These are phyloP conservation scores for Brevipalpus yothersi DNA, from an alignment of 1,140 invertebrate genomes.

Conservation along the genomic window DNA sequence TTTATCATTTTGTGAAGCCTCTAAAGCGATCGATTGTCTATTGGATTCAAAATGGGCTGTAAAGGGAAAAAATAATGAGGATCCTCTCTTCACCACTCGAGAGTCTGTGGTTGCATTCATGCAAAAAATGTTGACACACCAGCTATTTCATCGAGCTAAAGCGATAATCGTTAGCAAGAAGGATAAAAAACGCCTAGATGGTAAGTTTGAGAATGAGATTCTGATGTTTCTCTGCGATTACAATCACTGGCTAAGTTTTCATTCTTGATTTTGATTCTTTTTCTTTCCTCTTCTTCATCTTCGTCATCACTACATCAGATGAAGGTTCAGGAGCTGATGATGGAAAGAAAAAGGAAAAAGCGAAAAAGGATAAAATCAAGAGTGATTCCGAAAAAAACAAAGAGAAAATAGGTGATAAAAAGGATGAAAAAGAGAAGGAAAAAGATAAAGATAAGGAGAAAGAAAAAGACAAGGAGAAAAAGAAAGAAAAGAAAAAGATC, in stretches of 20 bases:
- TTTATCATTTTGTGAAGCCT: constrained; percentile 18
- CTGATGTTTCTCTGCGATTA: no score
- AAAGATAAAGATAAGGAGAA: constrained; percentile 20
- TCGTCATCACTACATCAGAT: background rate
- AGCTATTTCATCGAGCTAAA: constrained; percentile 79
- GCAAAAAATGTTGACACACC: constrained; percentile 51
- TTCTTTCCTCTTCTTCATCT: no score
- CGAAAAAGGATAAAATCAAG: constrained; percentile 13
- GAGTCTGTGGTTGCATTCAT: constrained; percentile 32
- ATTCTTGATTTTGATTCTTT: background rate
- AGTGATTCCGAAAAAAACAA: background rate
- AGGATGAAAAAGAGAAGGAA: constrained; percentile 24
- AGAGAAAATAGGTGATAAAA: constrained; percentile 26
- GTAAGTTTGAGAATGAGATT: constrained; percentile 10
- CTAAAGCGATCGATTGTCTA: constrained; percentile 67
- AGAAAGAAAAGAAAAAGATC: constrained; percentile 33
- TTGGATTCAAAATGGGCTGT: constrained; percentile 75
- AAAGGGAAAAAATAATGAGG: constrained; percentile 29
- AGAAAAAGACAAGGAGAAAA: constrained; percentile 22
- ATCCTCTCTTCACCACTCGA: constrained; percentile 51
- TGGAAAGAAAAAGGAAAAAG: constrained; percentile 16
- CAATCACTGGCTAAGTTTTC: no score
- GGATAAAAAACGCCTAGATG: constrained; percentile 21
- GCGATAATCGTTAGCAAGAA: constrained; percentile 47
- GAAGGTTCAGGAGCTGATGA: constrained; percentile 11